Base-by-base conservation (phyloP, 2,888 invertebrate genomes). In the Napeogenes inachia region DNA sequence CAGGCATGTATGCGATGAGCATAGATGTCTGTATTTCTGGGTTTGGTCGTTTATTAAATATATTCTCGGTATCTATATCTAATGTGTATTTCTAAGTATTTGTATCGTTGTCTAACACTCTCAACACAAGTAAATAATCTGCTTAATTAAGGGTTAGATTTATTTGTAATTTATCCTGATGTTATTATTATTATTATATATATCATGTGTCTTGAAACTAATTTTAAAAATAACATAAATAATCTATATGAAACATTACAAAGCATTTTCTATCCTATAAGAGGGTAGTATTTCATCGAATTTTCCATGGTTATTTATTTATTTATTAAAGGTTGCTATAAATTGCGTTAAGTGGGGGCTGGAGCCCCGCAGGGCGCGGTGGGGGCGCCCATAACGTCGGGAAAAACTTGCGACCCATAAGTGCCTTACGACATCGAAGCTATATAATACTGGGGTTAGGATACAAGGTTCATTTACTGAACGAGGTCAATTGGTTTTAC, bases 251-350 rank as follows among this genome's bases (percentile, higher is more conserved):
- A 21, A 21, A 21, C 21, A 2, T 12, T 42, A 42, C 6, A 50
- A 30, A 30, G 30, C 8, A 50, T 64, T 61, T 62, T 62, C 63
- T 59, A 76, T 78, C 42, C 10, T 79, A 79, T 81, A 80, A 79
- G 79, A 75, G 70, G 78, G 82, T 77, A 83, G 80, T 89, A 84
- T 89, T 85, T 89, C 84, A 89, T 88, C 85, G 88, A 90, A 89
- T 89, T 89, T 89, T 88, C 89, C 79, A 84, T 78, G 79, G 81
- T 84, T 88, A 87, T 89, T 89, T 88, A 89, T 89, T 90, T 90
- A 90, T 89, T 90, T 90, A 90, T 89, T 89, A 89, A 89, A 84
- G 88, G 88, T 84, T 75, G 81, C 80, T 85, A 90, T 90, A 90
- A 89, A 90, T 90, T 89, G 89, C 81, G 86, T 88, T 89, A 90